Percentiles rank a stretch among this genome's conserved stretches.
Conservation (phyloP, 1,140 invertebrate species). For the Coelopa frigida region DNA sequence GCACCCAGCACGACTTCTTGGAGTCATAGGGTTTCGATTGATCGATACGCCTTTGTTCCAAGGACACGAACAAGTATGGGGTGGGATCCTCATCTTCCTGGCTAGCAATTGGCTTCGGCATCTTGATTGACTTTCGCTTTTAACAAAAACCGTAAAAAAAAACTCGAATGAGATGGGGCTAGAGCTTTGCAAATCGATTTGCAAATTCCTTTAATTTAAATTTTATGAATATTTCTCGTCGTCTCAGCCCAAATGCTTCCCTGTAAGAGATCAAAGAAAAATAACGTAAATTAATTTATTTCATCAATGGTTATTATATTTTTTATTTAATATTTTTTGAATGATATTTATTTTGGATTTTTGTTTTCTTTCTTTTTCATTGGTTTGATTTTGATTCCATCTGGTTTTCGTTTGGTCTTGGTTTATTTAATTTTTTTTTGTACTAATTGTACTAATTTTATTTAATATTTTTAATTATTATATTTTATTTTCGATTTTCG, state of each 20-base stretch:
- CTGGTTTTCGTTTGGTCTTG: neutral
- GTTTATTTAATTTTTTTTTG: neutral
- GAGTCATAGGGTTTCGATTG: constrained; percentile 97
- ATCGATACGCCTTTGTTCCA: constrained; percentile 94
- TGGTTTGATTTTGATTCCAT: neutral
- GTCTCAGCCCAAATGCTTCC: constrained; percentile 64
- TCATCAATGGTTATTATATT: constrained; percentile 18
- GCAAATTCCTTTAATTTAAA: constrained; percentile 12
- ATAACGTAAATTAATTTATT: too few relatives aligned
- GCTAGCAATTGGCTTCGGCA: constrained; percentile 68
- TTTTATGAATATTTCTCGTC: too few relatives aligned
- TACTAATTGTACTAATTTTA: neutral
- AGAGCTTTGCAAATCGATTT: constrained; percentile 8
- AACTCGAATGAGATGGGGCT: constrained; percentile 19
- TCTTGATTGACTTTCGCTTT: constrained; percentile 50
- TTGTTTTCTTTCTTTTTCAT: constrained; percentile 2
- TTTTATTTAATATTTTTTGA: constrained; percentile 5
- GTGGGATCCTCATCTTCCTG: constrained; percentile 89
- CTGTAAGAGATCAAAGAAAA: constrained; percentile 45
- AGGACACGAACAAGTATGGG: constrained; percentile 86
- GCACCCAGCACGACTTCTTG: constrained; percentile 99
- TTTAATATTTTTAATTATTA: neutral
- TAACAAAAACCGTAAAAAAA: constrained; percentile 38
- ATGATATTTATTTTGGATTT: neutral
- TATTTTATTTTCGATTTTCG: neutral